These are phyloP conservation scores for Microtus pennsylvanicus DNA, from an alignment of 2,113 vertebrate genomes.

Conservation along the genomic window DNA sequence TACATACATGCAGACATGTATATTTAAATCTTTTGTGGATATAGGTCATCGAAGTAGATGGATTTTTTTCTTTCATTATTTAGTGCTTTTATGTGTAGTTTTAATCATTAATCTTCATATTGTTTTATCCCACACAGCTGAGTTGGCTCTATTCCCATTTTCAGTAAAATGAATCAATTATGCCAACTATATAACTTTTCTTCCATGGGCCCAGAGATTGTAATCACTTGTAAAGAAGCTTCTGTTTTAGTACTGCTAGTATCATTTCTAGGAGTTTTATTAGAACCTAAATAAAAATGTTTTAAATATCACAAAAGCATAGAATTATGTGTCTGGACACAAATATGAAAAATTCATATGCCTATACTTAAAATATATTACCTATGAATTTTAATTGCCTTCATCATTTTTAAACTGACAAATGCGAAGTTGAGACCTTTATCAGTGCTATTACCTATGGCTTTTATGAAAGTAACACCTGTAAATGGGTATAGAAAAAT, in stretches of 20 bases:
- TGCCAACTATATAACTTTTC: not conserved
- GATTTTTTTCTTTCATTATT: not conserved
- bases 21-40: not conserved
- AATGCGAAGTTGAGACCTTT: slow-evolving; percentile 46
- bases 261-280: not conserved
- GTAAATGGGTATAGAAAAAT: not conserved
- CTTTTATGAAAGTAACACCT: slow-evolving; percentile 37
- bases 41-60: not conserved
- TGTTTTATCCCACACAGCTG: not conserved
- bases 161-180: not conserved
- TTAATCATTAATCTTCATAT: slow-evolving; percentile 10
- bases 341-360: slow-evolving; percentile 46
- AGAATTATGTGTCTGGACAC: slow-evolving; percentile 43
- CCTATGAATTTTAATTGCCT: slow-evolving; percentile 38
- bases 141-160: not conserved
- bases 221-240: slow-evolving; percentile 49
- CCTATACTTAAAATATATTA: slow-evolving; percentile 62
- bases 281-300: not conserved
- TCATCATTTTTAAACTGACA: slow-evolving; percentile 63
- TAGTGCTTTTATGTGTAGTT: not conserved
- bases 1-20: not conserved
- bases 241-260: not conserved
- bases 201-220: not conserved
- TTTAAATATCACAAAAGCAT: slow-evolving; percentile 56
- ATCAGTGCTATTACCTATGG: not conserved